Base-by-base conservation (phyloP, 2,888 invertebrate genomes). In the Agapostemon virescens region DNA sequence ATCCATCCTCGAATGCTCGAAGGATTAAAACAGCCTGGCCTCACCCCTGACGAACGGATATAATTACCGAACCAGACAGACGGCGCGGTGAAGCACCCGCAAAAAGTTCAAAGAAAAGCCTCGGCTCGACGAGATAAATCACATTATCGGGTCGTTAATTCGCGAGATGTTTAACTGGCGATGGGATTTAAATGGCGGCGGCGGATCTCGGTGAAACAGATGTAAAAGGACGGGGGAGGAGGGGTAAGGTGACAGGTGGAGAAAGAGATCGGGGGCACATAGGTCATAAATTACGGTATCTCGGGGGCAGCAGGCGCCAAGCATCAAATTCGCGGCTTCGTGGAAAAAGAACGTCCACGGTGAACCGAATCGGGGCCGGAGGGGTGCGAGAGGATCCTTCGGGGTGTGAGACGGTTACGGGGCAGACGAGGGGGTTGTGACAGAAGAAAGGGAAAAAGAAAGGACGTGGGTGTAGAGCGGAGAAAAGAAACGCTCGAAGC, bases 321-420 rank as follows among this genome's bases (percentile, higher is more conserved):
- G 77, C 79, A 84, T 86, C 84, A 79, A 83, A 84, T 86, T 86
- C 81, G 82, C 77, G 81, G 79, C 66, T 81, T 81, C 73, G 40
- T 20, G 30, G 70, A 66, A 71, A 79, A 77, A 71, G 68, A 45
- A 42, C 64, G 72, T 69, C 64, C 40, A 2, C 42, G 73, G 55
- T n/a, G 40, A 26, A 30, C 38, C 61, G 55, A 55, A 17, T 55
- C 55, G 26, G 26, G 9, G 42, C 5, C 17, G 17, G 30, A 30
- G 61, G 61, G 33, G 61, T 17, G 30, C 9, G 49, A n/a, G 61
- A 66, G 55, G 17, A 26, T 55, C 15, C 58, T 11, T 20, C 4
- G 45, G 6, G 20, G 17, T 45, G 1, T 4, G 52, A 11, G 52
- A 13, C 13, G 23, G 66, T 52, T 20, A 33, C 49, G 42, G 2